phyloP scores from a whole-genome alignment of 2,113 vertebrate species.

The Python bivittatus region DNA sequence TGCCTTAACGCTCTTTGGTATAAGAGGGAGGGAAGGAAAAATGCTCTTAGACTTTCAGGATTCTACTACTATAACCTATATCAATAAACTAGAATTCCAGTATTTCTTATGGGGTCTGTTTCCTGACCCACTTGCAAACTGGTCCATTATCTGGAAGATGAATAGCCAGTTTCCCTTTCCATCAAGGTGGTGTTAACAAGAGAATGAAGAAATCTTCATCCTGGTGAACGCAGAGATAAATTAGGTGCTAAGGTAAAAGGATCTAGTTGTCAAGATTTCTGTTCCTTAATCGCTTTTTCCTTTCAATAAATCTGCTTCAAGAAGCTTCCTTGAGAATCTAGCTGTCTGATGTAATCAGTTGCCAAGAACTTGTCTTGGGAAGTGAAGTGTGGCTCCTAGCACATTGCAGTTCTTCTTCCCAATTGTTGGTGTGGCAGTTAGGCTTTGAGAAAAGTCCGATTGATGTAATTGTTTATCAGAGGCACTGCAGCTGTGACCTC shows the following conservation, averaged over 20 bases:
- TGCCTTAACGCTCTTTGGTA: background rate
- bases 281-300: background rate
- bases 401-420: background rate
- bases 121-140: background rate
- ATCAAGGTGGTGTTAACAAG: background rate
- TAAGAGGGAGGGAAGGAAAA: background rate
- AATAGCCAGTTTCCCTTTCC: background rate
- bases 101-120: background rate
- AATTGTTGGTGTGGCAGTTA: background rate
- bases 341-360: background rate
- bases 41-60: background rate
- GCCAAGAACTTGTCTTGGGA: background rate
- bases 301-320: background rate
- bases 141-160: background rate
- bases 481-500: background rate
- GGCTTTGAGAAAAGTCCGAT: background rate
- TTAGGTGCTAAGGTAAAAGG: background rate
- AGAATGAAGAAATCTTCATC: background rate
- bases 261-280: background rate
- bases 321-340: background rate
- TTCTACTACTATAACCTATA: background rate
- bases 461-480: background rate
- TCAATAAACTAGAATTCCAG: background rate
- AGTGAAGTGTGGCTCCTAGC: background rate
- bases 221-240: background rate